These are phyloP conservation scores for Cyprinus carpio DNA, from an alignment of 2,113 vertebrate species.

Conservation along the genomic window DNA sequence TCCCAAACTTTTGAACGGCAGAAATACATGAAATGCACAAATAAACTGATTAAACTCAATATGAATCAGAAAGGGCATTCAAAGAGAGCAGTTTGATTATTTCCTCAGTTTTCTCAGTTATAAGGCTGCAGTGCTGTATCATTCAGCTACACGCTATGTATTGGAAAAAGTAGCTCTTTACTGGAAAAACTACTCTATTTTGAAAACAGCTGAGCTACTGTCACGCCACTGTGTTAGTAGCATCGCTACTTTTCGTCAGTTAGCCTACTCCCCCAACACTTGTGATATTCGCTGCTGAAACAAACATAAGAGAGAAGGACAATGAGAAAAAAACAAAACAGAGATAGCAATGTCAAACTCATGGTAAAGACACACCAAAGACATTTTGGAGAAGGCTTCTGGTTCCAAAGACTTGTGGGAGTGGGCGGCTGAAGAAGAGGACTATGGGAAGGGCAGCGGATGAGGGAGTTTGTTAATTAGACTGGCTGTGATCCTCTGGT, in stretches of 20 bases:
- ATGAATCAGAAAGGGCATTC: neutral
- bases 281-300: neutral
- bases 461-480: slow-evolving; percentile 85
- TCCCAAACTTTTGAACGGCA: too few relatives aligned
- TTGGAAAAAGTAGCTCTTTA: slow-evolving; percentile 30
- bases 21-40: neutral
- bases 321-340: slow-evolving; percentile 1
- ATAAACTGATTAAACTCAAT: neutral
- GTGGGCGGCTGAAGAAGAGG: slow-evolving; percentile 41
- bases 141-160: neutral
- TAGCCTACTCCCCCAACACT: slow-evolving; percentile 3
- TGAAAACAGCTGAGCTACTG: slow-evolving; percentile 15
- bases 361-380: slow-evolving; percentile 25
- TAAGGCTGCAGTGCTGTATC: neutral
- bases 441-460: slow-evolving; percentile 20
- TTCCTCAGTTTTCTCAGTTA: neutral
- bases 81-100: neutral
- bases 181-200: slow-evolving; percentile 19
- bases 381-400: slow-evolving; percentile 38
- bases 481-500: slow-evolving; percentile 83
- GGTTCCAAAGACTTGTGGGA: slow-evolving; percentile 61
- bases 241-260: slow-evolving; percentile 19
- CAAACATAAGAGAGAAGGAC: neutral
- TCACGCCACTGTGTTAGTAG: neutral
- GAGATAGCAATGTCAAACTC: neutral